Evolutionary conservation across 2,113 vertebrate species (phyloP), one percentile per base, ranked within the genome.

Genomic region (Cyphomyrus plagiostoma): DNA sequence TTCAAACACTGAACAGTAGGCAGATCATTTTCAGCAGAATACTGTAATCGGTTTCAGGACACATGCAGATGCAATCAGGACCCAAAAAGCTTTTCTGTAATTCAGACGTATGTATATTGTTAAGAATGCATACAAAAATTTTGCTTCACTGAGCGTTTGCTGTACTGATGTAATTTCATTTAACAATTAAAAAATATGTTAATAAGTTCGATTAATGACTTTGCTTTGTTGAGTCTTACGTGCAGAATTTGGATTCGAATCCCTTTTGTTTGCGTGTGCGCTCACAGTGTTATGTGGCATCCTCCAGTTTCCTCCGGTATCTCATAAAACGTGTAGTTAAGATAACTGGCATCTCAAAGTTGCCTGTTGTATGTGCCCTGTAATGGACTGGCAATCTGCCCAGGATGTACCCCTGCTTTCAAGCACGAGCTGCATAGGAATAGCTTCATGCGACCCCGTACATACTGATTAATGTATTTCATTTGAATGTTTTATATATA

Each of bases 1-100:
- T 49, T 85, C 21, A 85, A 85, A 46, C 42, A 49, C 4, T 74
- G 3, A 77, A 74, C 88, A 77, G 46, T 50, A 50, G 21, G 10
- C 62, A 88, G 88, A 48, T n/a, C 88, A 42, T 30, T 77, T 74
- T 87, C 26, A 74, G 46, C 66, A 77, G 62, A 45, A 30, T 52
- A 30, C 26, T 30, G 62, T 50, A 77, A 77, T 88, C 66, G 15
- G 30, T 45, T 77, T 88, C 87, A 74, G 53, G 23, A 11, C 17
- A 74, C 58, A 77, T 70, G 58, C 48, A 26, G 39, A 74, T 30
- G 26, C 15, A 39, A 39, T 30, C 10, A 17, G 30, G 30, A 77
- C 30, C 13, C 70, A 66, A 26, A 66, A 26, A 66, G 23, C 8
- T 26, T 66, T 11, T 66, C 58, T 66, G 58, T 66, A 66, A 26